Evolutionary conservation across 2,113 vertebrate genomes (phyloP).

Genomic region (Caretta caretta): DNA sequence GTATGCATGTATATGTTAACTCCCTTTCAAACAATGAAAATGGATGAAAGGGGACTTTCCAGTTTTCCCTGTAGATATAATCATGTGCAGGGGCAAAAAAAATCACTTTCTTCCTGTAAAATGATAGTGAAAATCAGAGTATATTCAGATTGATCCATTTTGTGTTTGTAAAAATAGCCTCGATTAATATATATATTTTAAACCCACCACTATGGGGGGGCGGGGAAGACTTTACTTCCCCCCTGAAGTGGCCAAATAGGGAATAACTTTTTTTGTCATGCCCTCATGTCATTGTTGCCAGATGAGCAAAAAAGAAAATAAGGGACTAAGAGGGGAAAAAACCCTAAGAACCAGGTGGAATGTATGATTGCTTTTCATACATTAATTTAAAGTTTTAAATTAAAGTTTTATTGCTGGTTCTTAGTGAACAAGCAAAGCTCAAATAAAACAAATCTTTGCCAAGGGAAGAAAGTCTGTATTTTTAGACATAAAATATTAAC

Average conservation of each 20-base stretch:
- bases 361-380: not conserved
- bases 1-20: not conserved
- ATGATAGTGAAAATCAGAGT: not conserved
- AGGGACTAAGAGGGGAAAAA: not conserved
- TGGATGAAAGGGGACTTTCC: not conserved
- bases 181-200: not conserved
- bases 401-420: not conserved
- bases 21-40: not conserved
- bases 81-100: not conserved
- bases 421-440: not conserved
- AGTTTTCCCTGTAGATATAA: not conserved
- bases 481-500: not conserved
- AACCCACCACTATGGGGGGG: not conserved
- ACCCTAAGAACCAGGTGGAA: not conserved
- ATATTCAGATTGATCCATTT: constrained; percentile 32
- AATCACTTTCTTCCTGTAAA: not conserved
- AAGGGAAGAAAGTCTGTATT: not conserved
- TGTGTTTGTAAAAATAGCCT: not conserved
- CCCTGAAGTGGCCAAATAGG: not conserved
- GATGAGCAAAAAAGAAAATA: not conserved
- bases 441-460: not conserved
- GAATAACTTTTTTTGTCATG: not conserved
- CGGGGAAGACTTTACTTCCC: not conserved
- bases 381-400: not conserved
- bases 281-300: not conserved